A percentile compares a stretch with the other conserved stretches of the same genome.
Conservation (phyloP, 2,797 vertebrate genomes). For the Aeoliscus strigatus region DNA sequence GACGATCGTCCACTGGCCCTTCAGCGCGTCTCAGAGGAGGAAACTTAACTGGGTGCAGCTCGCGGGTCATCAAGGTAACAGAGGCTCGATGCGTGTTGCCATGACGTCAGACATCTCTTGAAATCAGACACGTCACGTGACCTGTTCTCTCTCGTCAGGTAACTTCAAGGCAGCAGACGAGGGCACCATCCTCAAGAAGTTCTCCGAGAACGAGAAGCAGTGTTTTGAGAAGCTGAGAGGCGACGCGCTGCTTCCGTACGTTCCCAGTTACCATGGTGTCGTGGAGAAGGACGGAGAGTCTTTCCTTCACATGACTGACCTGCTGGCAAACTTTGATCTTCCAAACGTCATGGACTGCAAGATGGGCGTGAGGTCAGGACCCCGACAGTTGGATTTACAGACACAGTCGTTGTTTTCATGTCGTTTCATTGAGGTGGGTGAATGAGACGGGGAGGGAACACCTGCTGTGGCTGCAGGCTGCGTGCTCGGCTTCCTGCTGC, state of each 20-base stretch:
- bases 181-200: slow-evolving; percentile 93
- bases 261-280: slow-evolving; percentile 86
- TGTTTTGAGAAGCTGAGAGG: slow-evolving; percentile 86
- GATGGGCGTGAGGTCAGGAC: slow-evolving; percentile 90
- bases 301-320: slow-evolving; percentile 90
- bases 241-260: slow-evolving; percentile 80
- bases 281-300: slow-evolving; percentile 89
- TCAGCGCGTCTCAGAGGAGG: slow-evolving; percentile 85
- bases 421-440: slow-evolving; percentile 1
- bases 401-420: not conserved
- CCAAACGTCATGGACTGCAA: slow-evolving; percentile 98
- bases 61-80: slow-evolving; percentile 92
- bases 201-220: slow-evolving; percentile 87
- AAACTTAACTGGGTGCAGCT: slow-evolving; percentile 94
- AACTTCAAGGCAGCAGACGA: slow-evolving; percentile 95
- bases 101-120: too few species aligned
- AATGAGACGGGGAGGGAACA: slow-evolving; percentile 53
- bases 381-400: too few species aligned
- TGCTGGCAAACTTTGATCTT: slow-evolving; percentile 85
- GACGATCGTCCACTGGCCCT: slow-evolving; percentile 89
- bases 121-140: too few species aligned
- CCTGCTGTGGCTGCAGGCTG: slow-evolving; percentile 65
- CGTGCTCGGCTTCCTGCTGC: slow-evolving; percentile 70
- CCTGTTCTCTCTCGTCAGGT: slow-evolving; percentile 78
- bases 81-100: not conserved